These are phyloP conservation scores for Podabrus alpinus DNA, from an alignment of 2,888 invertebrate genomes.

Conservation along the genomic window DNA sequence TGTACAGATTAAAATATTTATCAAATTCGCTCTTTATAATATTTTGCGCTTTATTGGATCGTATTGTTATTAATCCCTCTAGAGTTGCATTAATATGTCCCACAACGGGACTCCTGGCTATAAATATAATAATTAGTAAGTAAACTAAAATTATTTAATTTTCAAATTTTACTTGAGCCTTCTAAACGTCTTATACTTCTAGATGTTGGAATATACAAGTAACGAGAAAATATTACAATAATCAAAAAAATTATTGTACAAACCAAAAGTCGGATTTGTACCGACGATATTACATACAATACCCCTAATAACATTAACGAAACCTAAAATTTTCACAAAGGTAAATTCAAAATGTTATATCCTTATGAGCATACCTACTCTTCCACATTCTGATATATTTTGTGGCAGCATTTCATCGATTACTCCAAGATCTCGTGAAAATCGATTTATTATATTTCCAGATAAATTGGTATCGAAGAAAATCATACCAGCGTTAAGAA, in stretches of 20 bases:
- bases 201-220: conserved; percentile 72
- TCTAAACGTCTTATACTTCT: conserved; percentile 74
- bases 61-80: conserved; percentile 48
- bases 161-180: conserved; percentile 62
- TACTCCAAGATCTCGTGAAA: conserved; percentile 30
- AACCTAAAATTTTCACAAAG: conserved; percentile 51
- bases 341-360: neutral
- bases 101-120: conserved; percentile 51
- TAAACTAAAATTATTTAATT: neutral
- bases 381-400: neutral
- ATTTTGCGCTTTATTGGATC: conserved; percentile 46
- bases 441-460: conserved; percentile 29
- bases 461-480: conserved; percentile 23
- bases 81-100: conserved; percentile 50
- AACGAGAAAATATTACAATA: conserved; percentile 65
- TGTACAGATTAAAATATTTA: conserved; percentile 47
- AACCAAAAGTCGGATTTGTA: conserved; percentile 67
- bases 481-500: conserved; percentile 21
- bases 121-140: conserved; percentile 16
- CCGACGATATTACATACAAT: conserved; percentile 68
- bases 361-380: neutral
- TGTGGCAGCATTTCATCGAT: conserved; percentile 26
- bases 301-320: conserved; percentile 68
- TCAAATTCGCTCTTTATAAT: conserved; percentile 47
- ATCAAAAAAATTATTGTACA: conserved; percentile 68